Conservation (phyloP, 1,140 invertebrate genomes). For the Carcinoscorpius rotundicauda region DNA sequence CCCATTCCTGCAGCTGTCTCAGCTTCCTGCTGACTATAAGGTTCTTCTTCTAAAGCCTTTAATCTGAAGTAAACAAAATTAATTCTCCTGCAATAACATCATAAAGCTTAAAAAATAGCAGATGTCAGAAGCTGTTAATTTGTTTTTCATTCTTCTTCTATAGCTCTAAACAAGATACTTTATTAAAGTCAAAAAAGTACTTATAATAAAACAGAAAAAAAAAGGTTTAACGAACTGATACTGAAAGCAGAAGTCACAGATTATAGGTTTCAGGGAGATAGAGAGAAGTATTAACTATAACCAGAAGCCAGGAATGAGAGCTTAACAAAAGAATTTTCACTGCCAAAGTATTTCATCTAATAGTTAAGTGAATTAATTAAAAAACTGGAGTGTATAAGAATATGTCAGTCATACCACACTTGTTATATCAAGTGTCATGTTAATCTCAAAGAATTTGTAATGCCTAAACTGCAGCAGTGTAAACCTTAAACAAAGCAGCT, state of each 20-base stretch:
- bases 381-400: too few species aligned
- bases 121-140: neutral
- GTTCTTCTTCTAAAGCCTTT: constrained; percentile 80
- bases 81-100: constrained; percentile 2
- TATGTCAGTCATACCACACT: too few species aligned
- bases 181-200: neutral
- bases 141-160: neutral
- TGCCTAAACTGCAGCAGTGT: too few species aligned
- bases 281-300: too few species aligned
- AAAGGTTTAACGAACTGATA: neutral
- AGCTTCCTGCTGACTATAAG: constrained; percentile 82
- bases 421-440: too few species aligned
- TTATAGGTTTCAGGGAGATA: too few species aligned
- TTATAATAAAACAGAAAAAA: neutral
- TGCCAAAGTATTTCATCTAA: too few species aligned
- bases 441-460: too few species aligned
- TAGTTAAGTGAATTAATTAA: too few species aligned
- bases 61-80: constrained; percentile 35
- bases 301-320: too few species aligned
- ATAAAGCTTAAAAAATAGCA: neutral
- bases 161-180: neutral
- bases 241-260: neutral
- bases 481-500: too few species aligned
- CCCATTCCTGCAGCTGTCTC: constrained; percentile 75
- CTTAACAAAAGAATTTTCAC: too few species aligned